Conservation (phyloP, 1,140 invertebrate genomes). For the Ooceraea biroi region DNA sequence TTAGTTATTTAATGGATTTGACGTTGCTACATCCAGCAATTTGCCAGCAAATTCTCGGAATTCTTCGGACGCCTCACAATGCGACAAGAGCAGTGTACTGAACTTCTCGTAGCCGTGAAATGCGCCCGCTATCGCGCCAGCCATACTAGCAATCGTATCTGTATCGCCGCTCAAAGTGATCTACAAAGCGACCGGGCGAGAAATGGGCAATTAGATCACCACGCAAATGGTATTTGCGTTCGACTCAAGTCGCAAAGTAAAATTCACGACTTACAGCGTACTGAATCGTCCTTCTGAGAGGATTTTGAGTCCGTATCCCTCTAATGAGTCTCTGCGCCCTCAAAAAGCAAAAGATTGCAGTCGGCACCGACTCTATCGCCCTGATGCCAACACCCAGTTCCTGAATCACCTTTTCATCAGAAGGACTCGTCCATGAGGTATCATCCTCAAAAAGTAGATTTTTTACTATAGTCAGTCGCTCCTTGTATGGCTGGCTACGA, state of each 20-base stretch:
- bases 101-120: slow-evolving; percentile 90
- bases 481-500: slow-evolving; percentile 83
- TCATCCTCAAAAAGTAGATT: slow-evolving; percentile 83
- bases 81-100: slow-evolving; percentile 86
- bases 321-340: slow-evolving; percentile 87
- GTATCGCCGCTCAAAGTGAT: slow-evolving; percentile 93
- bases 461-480: slow-evolving; percentile 86
- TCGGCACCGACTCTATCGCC: slow-evolving; percentile 91
- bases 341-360: slow-evolving; percentile 92
- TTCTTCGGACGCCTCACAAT: slow-evolving; percentile 89
- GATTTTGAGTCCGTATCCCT: slow-evolving; percentile 87
- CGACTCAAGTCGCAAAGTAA: neutral
- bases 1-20: slow-evolving; percentile 51
- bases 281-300: slow-evolving; percentile 89
- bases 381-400: slow-evolving; percentile 88
- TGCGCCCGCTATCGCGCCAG: slow-evolving; percentile 92
- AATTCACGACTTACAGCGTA: slow-evolving; percentile 80
- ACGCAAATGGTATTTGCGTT: neutral
- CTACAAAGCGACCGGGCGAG: slow-evolving; percentile 83
- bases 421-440: slow-evolving; percentile 70
- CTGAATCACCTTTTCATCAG: slow-evolving; percentile 86
- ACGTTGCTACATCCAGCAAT: slow-evolving; percentile 80
- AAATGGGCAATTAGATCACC: neutral
- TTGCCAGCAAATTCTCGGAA: slow-evolving; percentile 86
- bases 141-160: slow-evolving; percentile 93